Evolutionary conservation across 2,888 invertebrate species (phyloP).

Genomic region (Scaptomyza polygonia): DNA sequence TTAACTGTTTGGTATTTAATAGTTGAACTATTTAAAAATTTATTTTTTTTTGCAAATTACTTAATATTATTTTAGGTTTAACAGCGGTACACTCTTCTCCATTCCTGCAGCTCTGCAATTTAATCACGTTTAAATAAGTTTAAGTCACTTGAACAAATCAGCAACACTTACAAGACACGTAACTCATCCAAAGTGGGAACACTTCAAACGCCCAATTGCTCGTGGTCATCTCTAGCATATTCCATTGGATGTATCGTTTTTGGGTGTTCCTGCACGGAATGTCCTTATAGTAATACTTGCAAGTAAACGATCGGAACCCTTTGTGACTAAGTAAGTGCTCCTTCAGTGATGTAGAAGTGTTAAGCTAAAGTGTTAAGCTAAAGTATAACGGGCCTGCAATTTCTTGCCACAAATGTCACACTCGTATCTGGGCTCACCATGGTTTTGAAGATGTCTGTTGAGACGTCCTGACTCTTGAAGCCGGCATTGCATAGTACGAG

Average conservation of each 20-base stretch:
- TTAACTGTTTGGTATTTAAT: slow-evolving; percentile 4
- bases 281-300: slow-evolving; percentile 82
- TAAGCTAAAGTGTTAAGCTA: slow-evolving; percentile 85
- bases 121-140: too few species aligned
- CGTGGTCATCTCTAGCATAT: slow-evolving; percentile 62
- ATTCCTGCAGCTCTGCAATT: slow-evolving; percentile 44
- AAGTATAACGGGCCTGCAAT: slow-evolving; percentile 84
- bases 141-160: too few species aligned
- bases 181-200: slow-evolving; percentile 83
- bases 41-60: not conserved
- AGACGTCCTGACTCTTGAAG: slow-evolving; percentile 75
- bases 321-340: slow-evolving; percentile 83
- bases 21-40: not conserved
- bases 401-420: slow-evolving; percentile 83
- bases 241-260: slow-evolving; percentile 81
- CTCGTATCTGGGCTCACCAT: slow-evolving; percentile 83
- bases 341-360: slow-evolving; percentile 83
- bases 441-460: slow-evolving; percentile 82
- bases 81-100: slow-evolving; percentile 38
- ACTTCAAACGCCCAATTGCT: slow-evolving; percentile 62
- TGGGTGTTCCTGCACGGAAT: slow-evolving; percentile 83
- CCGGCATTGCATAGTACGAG: slow-evolving; percentile 81
- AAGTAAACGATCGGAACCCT: slow-evolving; percentile 82
- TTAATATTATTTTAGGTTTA: slow-evolving; percentile 16
- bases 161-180: slow-evolving; percentile 75